phyloP scores from a whole-genome alignment of 2,797 vertebrate genomes.

The Sebastes iracundus region DNA sequence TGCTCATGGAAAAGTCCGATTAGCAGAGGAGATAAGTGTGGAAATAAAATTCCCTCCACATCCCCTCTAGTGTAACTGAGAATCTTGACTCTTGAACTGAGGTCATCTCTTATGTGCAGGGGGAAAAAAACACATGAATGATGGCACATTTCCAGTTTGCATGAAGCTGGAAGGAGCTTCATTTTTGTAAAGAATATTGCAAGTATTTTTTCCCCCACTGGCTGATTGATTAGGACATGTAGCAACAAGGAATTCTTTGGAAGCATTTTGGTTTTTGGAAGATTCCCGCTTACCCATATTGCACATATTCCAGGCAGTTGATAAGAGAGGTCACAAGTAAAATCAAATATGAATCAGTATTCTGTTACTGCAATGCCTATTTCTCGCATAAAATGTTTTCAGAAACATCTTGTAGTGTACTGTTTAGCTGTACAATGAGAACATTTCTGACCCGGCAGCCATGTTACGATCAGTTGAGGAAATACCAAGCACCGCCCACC shows the following conservation, averaged over 20 bases:
- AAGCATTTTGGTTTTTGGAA: conserved; percentile 1
- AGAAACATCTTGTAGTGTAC: too few relatives aligned
- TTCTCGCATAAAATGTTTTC: too few relatives aligned
- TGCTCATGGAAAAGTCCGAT: conserved; percentile 7
- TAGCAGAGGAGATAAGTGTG: background rate
- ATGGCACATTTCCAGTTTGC: background rate
- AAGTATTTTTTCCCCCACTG: background rate
- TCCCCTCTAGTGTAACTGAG: background rate
- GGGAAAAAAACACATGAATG: background rate
- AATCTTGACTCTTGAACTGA: background rate
- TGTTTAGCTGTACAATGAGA: too few relatives aligned
- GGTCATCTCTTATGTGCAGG: background rate
- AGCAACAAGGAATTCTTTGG: conserved; percentile 27
- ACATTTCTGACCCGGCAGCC: too few relatives aligned
- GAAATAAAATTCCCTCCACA: background rate
- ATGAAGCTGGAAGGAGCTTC: background rate
- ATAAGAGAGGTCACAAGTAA: background rate
- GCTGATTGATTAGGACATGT: conserved; percentile 29
- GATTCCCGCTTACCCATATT: background rate
- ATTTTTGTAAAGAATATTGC: background rate
- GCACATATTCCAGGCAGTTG: background rate
- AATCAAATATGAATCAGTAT: background rate
- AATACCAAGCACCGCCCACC: too few relatives aligned
- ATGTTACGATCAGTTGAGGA: too few relatives aligned
- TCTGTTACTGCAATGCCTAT: too few relatives aligned